Base-by-base conservation (phyloP, 2,797 vertebrate species). In the Sebastes oblongus region DNA sequence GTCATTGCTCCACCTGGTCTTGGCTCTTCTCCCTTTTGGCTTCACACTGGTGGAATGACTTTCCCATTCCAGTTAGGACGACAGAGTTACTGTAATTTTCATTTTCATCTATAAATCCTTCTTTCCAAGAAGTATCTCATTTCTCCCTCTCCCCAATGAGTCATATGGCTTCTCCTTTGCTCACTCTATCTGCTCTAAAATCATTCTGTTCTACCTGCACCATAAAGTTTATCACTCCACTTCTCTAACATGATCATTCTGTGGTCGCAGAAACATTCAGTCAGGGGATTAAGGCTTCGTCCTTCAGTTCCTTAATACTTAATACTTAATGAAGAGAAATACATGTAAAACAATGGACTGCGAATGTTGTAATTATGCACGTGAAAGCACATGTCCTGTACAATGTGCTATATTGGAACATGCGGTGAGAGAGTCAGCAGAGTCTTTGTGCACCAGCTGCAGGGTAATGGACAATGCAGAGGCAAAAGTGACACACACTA, bases 11-110 rank as follows among this genome's bases (percentile, higher is more conserved):
- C 61, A 82, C 73, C 66, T 83, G 55, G 20, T 70, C 58, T 86
- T 83, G 80, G 86, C 84, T 84, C 46, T 42, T 80, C n/a, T 88
- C 69, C 70, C 36, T 68, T 75, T 79, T 84, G 72, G 81, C 73
- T 79, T 64, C 27, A 59, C 29, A 29, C 30, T 65, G 36, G 27
- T 73, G 42, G 59, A 85, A 80, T 83, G 80, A 84, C 72, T 75
- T 79, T 85, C 52, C 56, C 42, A 55, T 72, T 74, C 50, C 52
- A 58, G 25, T 65, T 24, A 68, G 73, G 58, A 88, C 39, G 75
- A 67, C 66, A 74, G 1, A 85, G 24, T 60, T 18, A 69, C 13
- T 56, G 39, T 56, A 72, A 75, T 77, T 86, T 69, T 54, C 16
- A 66, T 72, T 85, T 60, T 81, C 11, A 77, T 65, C 29, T 36